These are phyloP conservation scores for Mesorhabditis spiculigera DNA, from an alignment of 2,888 invertebrate species.

Conservation along the genomic window DNA sequence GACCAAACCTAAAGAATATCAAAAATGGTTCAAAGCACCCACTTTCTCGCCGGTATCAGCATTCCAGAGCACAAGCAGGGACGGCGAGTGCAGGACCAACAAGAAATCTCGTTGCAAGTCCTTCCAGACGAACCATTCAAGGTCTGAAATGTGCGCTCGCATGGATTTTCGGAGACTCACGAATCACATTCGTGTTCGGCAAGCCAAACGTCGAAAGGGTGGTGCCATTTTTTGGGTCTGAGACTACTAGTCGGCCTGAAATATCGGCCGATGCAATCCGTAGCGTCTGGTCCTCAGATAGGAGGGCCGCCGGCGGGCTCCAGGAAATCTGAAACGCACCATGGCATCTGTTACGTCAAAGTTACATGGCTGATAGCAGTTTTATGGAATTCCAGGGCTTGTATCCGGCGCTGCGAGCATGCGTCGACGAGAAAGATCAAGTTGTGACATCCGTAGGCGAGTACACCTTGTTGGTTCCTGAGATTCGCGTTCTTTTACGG, in stretches of 20 bases:
- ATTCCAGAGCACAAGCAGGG: conserved; percentile 66
- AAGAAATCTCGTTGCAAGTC: conserved; percentile 64
- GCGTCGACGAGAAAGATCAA: conserved; percentile 61
- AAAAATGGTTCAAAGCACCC: conserved; percentile 58
- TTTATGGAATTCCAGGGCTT: conserved; percentile 42
- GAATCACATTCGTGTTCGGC: conserved; percentile 53
- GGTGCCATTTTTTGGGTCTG: conserved; percentile 65
- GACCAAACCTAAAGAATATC: conserved; percentile 35
- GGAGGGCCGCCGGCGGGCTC: neutral
- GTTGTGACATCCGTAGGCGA: conserved; percentile 62
- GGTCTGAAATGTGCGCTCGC: conserved; percentile 59
- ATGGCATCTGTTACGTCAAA: conserved; percentile 14
- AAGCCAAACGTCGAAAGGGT: conserved; percentile 63
- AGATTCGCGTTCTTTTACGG: conserved; percentile 1
- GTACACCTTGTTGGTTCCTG: conserved; percentile 59
- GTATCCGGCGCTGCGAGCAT: conserved; percentile 46
- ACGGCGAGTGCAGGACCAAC: conserved; percentile 66
- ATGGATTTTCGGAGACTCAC: conserved; percentile 19
- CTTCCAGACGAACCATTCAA: conserved; percentile 66
- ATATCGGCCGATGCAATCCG: conserved; percentile 65
- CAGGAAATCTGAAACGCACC: neutral
- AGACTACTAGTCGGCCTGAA: conserved; percentile 65
- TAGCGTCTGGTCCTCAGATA: neutral
- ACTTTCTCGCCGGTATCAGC: conserved; percentile 65
- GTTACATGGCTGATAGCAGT: conserved; percentile 36